Evolutionary conservation across 2,113 vertebrate species (phyloP).

Genomic region (Campylorhamphus procurvoides): DNA sequence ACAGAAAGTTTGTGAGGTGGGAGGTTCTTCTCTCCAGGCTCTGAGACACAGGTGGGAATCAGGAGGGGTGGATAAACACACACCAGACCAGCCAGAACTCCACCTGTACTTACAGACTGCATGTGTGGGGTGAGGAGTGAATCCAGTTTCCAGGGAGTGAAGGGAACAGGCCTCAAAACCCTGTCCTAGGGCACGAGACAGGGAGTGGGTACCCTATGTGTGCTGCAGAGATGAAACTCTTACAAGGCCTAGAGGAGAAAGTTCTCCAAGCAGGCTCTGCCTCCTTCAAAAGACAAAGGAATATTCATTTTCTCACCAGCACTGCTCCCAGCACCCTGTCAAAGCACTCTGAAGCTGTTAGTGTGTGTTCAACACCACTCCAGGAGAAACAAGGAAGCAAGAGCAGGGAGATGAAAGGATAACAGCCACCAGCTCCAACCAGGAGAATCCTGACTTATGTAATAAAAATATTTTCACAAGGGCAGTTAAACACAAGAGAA

Average conservation of each 20-base stretch:
- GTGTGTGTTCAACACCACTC: fast-evolving
- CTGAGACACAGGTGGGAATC: fast-evolving
- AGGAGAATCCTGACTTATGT: not conserved
- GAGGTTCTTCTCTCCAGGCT: not conserved
- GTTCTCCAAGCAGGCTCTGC: not conserved
- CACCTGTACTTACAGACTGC: fast-evolving
- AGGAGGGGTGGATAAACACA: fast-evolving
- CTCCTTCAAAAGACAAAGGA: not conserved
- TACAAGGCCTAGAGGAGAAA: not conserved
- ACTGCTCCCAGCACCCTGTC: not conserved
- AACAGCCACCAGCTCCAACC: not conserved
- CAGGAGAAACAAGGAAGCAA: fast-evolving
- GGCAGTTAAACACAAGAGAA: not conserved
- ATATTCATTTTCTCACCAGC: fast-evolving
- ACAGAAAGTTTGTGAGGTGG: not conserved
- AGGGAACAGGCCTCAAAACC: not conserved
- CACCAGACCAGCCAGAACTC: fast-evolving
- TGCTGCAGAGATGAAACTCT: not conserved
- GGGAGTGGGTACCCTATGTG: fast-evolving
- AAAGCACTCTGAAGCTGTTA: not conserved
- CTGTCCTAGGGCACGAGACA: fast-evolving
- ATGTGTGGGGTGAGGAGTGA: fast-evolving
- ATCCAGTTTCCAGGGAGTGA: not conserved
- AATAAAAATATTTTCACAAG: not conserved
- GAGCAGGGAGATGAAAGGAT: not conserved